A percentile compares a stretch with the other conserved stretches of the same genome.
Evolutionary conservation across 2,888 invertebrate genomes (phyloP).

Genomic region (Phanerotoma sp.): DNA sequence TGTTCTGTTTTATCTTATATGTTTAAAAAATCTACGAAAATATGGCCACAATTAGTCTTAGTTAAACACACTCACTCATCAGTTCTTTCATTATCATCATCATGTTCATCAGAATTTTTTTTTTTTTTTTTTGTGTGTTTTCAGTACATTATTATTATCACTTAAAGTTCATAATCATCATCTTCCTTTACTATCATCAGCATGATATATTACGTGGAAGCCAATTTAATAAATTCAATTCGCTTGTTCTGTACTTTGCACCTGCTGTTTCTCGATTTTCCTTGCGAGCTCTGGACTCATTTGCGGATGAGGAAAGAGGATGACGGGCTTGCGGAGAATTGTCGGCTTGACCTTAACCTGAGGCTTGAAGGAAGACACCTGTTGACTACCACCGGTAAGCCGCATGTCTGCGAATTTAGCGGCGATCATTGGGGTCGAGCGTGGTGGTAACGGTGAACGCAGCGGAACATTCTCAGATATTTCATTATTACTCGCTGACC

Average conservation of each 20-base stretch:
- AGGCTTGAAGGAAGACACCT: conserved; percentile 64
- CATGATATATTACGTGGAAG: conserved; percentile 3
- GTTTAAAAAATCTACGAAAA: conserved; percentile 19
- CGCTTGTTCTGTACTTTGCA: conserved; percentile 49
- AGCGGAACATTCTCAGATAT: conserved; percentile 43
- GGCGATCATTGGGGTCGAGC: conserved; percentile 66
- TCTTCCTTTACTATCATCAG: not conserved
- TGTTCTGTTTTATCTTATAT: conserved; percentile 3
- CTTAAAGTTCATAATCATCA: too few relatives aligned
- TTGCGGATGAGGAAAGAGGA: conserved; percentile 58
- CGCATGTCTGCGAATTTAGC: conserved; percentile 68
- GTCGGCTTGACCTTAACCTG: conserved; percentile 80
- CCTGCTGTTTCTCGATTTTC: conserved; percentile 55
- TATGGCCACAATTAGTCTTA: conserved; percentile 13
- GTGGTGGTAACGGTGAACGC: conserved; percentile 61
- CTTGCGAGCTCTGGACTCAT: conserved; percentile 54
- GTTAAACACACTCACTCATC: conserved; percentile 11
- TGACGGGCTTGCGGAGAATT: conserved; percentile 70
- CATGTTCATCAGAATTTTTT: too few relatives aligned
- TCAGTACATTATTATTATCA: not conserved
- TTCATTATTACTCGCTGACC: conserved; percentile 51
- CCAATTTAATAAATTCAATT: conserved; percentile 37
- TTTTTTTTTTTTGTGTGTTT: not conserved
- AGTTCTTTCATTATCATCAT: too few relatives aligned
- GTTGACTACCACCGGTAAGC: conserved; percentile 62